A percentile compares a stretch with the other conserved stretches of the same genome.
phyloP scores from a whole-genome alignment of 2,888 invertebrate genomes.

The Cheilosia grossa region DNA sequence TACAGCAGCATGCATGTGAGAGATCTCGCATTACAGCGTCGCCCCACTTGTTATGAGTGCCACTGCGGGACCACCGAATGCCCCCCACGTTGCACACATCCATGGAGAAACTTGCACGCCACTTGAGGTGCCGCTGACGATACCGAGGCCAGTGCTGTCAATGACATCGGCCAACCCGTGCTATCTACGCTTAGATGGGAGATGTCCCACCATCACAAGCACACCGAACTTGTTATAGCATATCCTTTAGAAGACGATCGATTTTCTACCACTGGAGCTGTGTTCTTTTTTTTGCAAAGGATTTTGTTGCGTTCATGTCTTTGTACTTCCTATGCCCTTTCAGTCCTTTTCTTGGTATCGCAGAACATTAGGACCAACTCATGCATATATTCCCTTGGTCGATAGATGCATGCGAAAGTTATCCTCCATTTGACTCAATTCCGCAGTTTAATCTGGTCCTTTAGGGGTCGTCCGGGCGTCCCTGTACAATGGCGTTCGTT shows the following conservation, averaged over 20 bases:
- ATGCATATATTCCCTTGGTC: conserved; percentile 62
- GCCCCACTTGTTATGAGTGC: conserved; percentile 47
- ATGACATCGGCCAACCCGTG: conserved; percentile 66
- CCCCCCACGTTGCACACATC: background rate
- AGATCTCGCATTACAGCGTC: conserved; percentile 62
- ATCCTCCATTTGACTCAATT: conserved; percentile 60
- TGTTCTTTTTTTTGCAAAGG: conserved; percentile 41
- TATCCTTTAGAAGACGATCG: conserved; percentile 58
- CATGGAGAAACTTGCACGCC: conserved; percentile 22
- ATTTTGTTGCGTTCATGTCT: conserved; percentile 35
- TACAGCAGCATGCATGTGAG: conserved; percentile 57
- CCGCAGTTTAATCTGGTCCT: conserved; percentile 49
- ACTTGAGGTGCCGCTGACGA: conserved; percentile 45
- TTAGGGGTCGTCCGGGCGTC: conserved; percentile 1
- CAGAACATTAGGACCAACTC: conserved; percentile 40
- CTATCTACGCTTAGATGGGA: conserved; percentile 3
- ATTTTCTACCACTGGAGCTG: conserved; percentile 48
- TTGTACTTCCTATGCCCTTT: background rate
- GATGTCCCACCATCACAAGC: background rate
- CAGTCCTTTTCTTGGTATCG: conserved; percentile 9
- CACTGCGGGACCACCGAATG: background rate
- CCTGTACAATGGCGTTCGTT: background rate
- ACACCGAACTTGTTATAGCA: conserved; percentile 31
- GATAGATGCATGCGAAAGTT: conserved; percentile 56
- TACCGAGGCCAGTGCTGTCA: conserved; percentile 54